A percentile compares a stretch with the other conserved stretches of the same genome.
Evolutionary conservation across 2,888 invertebrate species (phyloP).

Genomic region (Lomographa bimaculata): DNA sequence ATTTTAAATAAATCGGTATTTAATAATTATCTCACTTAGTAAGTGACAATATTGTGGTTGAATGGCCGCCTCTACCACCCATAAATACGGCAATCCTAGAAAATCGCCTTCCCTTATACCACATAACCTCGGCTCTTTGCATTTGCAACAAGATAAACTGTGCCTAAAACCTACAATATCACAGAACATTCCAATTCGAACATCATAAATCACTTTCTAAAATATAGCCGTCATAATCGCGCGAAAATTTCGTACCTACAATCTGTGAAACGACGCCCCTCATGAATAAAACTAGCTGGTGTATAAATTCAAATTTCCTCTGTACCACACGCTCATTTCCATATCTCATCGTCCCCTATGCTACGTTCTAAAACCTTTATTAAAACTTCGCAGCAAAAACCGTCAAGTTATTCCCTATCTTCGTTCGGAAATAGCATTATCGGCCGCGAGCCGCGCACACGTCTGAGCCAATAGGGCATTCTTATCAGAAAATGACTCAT

Average conservation of each 20-base stretch:
- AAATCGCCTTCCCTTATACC: too few species aligned
- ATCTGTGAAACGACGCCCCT: slow-evolving; percentile 56
- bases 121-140: too few species aligned
- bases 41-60: too few species aligned
- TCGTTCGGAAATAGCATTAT: slow-evolving; percentile 80
- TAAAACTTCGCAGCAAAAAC: slow-evolving; percentile 80
- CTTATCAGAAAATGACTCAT: slow-evolving; percentile 90
- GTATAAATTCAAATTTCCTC: slow-evolving; percentile 84
- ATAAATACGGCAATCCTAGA: too few species aligned
- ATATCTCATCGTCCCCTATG: slow-evolving; percentile 78
- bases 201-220: slow-evolving; percentile 38
- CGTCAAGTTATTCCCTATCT: slow-evolving; percentile 78
- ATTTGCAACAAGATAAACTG: too few species aligned
- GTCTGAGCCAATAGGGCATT: slow-evolving; percentile 84
- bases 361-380: slow-evolving; percentile 51
- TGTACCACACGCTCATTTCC: slow-evolving; percentile 80
- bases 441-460: slow-evolving; percentile 75
- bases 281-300: slow-evolving; percentile 80
- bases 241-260: slow-evolving; percentile 51
- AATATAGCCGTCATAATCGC: slow-evolving; percentile 48
- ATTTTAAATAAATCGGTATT: too few species aligned
- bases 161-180: too few species aligned
- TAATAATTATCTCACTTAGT: too few species aligned
- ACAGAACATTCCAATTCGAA: slow-evolving; percentile 31
- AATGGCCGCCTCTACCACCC: too few species aligned